Evolutionary conservation across 2,113 vertebrate species (phyloP), one percentile per base, ranked within the genome.

Genomic region (Struthio camelus): DNA sequence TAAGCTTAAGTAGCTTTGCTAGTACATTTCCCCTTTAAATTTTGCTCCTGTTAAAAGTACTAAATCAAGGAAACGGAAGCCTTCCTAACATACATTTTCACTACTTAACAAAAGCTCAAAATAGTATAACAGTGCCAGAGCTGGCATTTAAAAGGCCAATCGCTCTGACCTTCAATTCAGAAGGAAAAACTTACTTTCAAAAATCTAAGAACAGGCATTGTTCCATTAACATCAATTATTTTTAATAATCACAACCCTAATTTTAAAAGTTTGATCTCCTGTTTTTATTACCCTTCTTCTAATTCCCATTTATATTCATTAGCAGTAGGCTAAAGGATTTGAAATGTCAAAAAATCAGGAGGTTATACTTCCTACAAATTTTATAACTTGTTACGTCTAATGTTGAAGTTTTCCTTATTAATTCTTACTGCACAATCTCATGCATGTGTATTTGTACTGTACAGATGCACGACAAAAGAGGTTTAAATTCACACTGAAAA

Each of bases 121-220:
- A 77, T 46, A 20, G 36, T 22, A 46, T 23, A 42, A 36, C 27
- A 61, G 80, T 77, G 69, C 66, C 92, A 96, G 95, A 94, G 61
- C 38, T 95, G 79, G 79, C 90, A 95, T 96, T 97, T 94, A 93
- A 93, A 92, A 93, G 81, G 36, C 25, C 67, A 89, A 90, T 75
- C 14, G 4, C 87, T 85, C 90, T 91, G 89, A 97, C 76, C 93
- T 97, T 94, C 67, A 86, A 94, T 87, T 93, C 48, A 83, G 76
- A 95, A 93, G 77, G 51, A 91, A 42, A 96, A 94, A 34, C 50
- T 92, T 62, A 80, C 62, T 44, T 76, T 87, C 92, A 89, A 87
- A 96, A 95, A 94, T 53, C 44, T 54, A 56, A 86, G 72, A 94
- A 87, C 19, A 71, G 46, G 69, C 56, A 76, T 96, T 95, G 87